These are phyloP conservation scores for Pseudomyrmex pallidus DNA, from an alignment of 1,140 invertebrate genomes.

Conservation along the genomic window DNA sequence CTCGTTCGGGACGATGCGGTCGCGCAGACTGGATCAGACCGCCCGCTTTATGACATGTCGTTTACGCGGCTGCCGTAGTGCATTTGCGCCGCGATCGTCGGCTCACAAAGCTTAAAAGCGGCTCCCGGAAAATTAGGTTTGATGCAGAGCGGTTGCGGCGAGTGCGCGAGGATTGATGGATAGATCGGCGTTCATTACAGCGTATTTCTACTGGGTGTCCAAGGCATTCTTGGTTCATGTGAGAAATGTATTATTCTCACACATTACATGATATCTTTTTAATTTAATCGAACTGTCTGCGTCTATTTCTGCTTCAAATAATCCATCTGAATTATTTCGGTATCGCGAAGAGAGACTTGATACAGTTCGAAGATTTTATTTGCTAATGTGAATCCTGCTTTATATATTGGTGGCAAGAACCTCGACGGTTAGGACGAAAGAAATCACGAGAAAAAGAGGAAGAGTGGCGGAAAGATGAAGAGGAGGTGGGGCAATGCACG, in stretches of 20 bases:
- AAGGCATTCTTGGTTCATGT: not conserved
- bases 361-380: too few relatives aligned
- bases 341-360: too few relatives aligned
- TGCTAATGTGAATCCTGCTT: not conserved
- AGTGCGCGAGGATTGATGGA: conserved; percentile 8
- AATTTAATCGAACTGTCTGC: too few relatives aligned
- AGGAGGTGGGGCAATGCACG: conserved; percentile 44
- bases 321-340: too few relatives aligned
- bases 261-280: not conserved
- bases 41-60: conserved; percentile 65
- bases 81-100: conserved; percentile 40
- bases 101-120: conserved; percentile 47
- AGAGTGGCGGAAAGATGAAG: conserved; percentile 28
- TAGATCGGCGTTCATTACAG: not conserved
- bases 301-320: not conserved
- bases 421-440: conserved; percentile 46
- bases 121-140: conserved; percentile 25
- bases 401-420: not conserved
- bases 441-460: conserved; percentile 53
- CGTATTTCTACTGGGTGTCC: too few relatives aligned
- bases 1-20: conserved; percentile 52
- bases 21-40: conserved; percentile 24
- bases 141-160: conserved; percentile 19
- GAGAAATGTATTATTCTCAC: not conserved
- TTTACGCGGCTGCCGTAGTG: conserved; percentile 54